Evolutionary conservation across 1,140 invertebrate genomes (phyloP), one percentile per base, ranked within the genome.

Genomic region (Panonychus citri): DNA sequence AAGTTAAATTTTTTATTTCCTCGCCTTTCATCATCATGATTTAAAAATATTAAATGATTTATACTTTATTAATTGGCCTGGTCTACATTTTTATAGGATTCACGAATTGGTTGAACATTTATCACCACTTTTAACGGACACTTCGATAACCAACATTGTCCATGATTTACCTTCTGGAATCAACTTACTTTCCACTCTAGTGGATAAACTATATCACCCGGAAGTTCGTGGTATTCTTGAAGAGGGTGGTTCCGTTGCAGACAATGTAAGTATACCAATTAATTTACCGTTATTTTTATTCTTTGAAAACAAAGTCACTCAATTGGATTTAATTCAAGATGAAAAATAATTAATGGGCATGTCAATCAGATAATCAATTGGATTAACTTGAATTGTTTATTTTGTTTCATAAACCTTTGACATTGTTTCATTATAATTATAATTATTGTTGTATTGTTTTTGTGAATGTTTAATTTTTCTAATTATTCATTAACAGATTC

Each of bases 101-200:
- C 55, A 62, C 24, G 56, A 55, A 19, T 51, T 65, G 30, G 64
- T 65, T 7, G 59, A 60, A 7, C 48, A 61, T 17, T 40, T 63
- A 5, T 43, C 51, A 17, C 64, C 64, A 12, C 37, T 65, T 43
- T 55, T 65, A 12, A 56, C 55, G 24, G 57, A 63, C 34, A 40
- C 53, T 30, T 54, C 57, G 49, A 59, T 64, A 17, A 62, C 61
- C 1, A 52, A 57, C 24, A 55, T 63, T 10, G 61, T 64, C 13
- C 26, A 50, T 15, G 55, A 63, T 26, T 40, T 65, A 15, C 64
- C 64, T 1, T 61, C 60, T 55, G 63, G 62, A 4, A 59, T 63
- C 28, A 43, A 57, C 8, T 48, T 65, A 12, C 57, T 65, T 51
- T 50, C 56, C n/a, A 59, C 58, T 0, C 57, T 65, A 8, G 59